Evolutionary conservation across 2,888 invertebrate species (phyloP).

Genomic region (Tyria jacobaeae): DNA sequence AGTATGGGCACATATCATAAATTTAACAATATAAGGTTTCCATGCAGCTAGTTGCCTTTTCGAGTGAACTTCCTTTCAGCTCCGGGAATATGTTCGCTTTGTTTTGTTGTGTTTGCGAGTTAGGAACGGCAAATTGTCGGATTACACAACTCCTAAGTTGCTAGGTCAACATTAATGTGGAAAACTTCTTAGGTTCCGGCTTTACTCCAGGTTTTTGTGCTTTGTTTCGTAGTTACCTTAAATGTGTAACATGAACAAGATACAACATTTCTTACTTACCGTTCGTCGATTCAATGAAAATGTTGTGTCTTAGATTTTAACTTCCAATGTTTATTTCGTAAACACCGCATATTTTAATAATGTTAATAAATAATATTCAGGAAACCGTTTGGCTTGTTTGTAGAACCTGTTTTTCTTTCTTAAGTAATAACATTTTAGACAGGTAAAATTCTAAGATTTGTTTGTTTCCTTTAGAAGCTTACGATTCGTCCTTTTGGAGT

Average conservation of each 20-base stretch:
- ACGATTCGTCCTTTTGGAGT: constrained; percentile 75
- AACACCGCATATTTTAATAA: constrained; percentile 66
- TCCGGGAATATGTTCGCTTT: constrained; percentile 81
- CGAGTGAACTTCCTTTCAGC: constrained; percentile 81
- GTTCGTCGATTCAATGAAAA: constrained; percentile 61
- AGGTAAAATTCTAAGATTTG: constrained; percentile 79
- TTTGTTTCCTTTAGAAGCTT: constrained; percentile 71
- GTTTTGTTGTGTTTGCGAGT: constrained; percentile 85
- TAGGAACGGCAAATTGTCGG: constrained; percentile 81
- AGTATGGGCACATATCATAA: constrained; percentile 77
- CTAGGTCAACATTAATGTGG: constrained; percentile 76
- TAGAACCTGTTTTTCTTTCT: constrained; percentile 68
- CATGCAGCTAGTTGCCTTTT: constrained; percentile 81
- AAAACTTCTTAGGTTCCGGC: constrained; percentile 71
- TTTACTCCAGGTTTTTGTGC: constrained; percentile 66
- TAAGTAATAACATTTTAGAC: constrained; percentile 73
- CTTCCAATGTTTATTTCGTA: constrained; percentile 56
- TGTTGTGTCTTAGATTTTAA: constrained; percentile 66
- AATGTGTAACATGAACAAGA: constrained; percentile 66
- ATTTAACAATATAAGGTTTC: constrained; percentile 82
- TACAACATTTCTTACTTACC: constrained; percentile 58
- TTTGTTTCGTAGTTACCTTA: constrained; percentile 67
- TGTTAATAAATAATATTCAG: constrained; percentile 66
- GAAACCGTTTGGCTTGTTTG: constrained; percentile 56
- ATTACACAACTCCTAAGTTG: constrained; percentile 83